Conservation (phyloP, 53 echinoderm and acorn worm species). For the Actinopyga echinites region DNA sequence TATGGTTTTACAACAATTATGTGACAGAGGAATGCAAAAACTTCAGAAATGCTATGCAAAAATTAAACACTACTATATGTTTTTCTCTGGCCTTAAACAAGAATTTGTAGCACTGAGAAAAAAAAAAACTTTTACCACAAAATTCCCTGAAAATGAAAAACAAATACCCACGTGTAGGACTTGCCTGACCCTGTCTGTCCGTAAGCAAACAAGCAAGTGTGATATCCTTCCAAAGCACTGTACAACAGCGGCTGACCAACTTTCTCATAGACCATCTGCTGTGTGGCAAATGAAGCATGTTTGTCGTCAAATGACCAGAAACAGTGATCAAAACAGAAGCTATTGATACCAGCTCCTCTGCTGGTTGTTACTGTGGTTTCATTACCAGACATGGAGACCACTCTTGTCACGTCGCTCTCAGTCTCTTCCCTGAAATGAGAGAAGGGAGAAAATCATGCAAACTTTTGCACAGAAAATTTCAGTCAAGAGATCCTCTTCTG, state of each 20-base stretch:
- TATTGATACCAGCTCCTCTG: slow-evolving; percentile 47
- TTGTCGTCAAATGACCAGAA: slow-evolving; percentile 92
- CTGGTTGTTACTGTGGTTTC: slow-evolving; percentile 72
- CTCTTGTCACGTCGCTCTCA: slow-evolving; percentile 67
- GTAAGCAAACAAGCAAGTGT: slow-evolving; percentile 97
- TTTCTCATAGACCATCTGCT: slow-evolving; percentile 81
- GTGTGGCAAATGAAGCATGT: slow-evolving; percentile 58
- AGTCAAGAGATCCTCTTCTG: too few species aligned
- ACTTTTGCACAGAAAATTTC: too few species aligned
- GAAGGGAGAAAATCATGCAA: not conserved
- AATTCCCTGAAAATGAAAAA: too few species aligned
- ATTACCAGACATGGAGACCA: slow-evolving; percentile 83
- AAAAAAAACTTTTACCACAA: too few species aligned
- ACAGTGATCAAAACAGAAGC: slow-evolving; percentile 92
- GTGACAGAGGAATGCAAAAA: too few species aligned
- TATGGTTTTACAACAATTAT: too few species aligned
- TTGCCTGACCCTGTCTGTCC: slow-evolving; percentile 99
- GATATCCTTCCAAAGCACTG: slow-evolving; percentile 94
- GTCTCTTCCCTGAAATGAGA: slow-evolving; percentile 66
- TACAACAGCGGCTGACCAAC: slow-evolving; percentile 77
- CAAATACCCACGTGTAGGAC: slow-evolving; percentile 82
- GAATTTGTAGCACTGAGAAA: too few species aligned
- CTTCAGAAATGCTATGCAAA: too few species aligned
- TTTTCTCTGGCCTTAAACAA: too few species aligned
- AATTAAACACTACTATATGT: too few species aligned